Evolutionary conservation across 2,797 vertebrate species (phyloP), one percentile per base, ranked within the genome.

Genomic region (Trematomus bernacchii): DNA sequence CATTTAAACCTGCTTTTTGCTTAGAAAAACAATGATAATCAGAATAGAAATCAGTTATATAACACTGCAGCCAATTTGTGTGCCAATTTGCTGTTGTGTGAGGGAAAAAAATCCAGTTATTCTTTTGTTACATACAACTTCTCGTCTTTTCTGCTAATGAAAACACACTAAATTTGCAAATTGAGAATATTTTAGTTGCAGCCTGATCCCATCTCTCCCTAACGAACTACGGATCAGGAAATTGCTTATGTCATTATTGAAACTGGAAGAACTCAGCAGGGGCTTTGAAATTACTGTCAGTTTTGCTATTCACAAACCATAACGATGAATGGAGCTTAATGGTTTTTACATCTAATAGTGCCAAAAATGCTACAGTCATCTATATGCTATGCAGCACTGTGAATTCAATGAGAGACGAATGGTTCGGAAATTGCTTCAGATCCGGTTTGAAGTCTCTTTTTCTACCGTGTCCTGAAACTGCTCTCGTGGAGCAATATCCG

Each of bases 331-430:
- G 72, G 71, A 77, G 68, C 12, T 5, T 27, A 5, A 27, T 27
- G 19, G 42, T 66, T 83, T 37, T 84, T 68, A 78, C 72, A 81
- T 72, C 73, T 27, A 76, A 82, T 43, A 27, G 52, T 74, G 71
- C 54, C 70, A 77, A 80, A 37, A 83, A 85, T 82, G 85, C 79
- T 80, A 80, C 83, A 71, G 64, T 66, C 2, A 12, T 58, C 65
- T 67, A 51, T 77, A 77, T 71, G 67, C 48, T 43, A 70, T 55
- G 43, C 77, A 69, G 58, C 73, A 70, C 68, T 80, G 60, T 74
- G n/a, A 79, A 80, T 71, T 46, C 53, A 58, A 47, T 11, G 30
- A 53, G 50, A 69, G 44, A 61, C 57, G 67, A 76, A 53, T 50
- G 77, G 72, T 66, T 77, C 68, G 69, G 43, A 88, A 79, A 81